Percentiles rank a stretch among this genome's conserved stretches.
Evolutionary conservation across 2,888 invertebrate species (phyloP).

Genomic region (Geotrupes spiniger): DNA sequence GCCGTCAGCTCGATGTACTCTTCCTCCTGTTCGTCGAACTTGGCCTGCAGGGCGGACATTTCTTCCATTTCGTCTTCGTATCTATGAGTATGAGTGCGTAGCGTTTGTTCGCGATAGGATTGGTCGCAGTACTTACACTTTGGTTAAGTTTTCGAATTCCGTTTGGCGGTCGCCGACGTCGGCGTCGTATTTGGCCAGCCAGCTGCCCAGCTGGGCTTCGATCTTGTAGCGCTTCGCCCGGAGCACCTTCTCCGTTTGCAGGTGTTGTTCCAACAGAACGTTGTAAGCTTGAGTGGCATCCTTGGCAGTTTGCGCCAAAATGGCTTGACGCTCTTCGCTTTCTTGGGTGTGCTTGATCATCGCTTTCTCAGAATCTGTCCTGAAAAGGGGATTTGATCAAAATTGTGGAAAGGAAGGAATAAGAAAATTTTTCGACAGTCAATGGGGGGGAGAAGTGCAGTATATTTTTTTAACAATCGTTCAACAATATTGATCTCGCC

Average conservation of each 20-base stretch:
- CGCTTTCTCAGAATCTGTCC: slow-evolving; percentile 40
- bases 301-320: slow-evolving; percentile 54
- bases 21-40: slow-evolving; percentile 55
- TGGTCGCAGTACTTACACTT: not conserved
- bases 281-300: slow-evolving; percentile 51
- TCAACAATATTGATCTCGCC: no score
- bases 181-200: slow-evolving; percentile 59
- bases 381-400: slow-evolving; percentile 11
- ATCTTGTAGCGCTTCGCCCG: slow-evolving; percentile 57
- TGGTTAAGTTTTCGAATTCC: slow-evolving; percentile 51
- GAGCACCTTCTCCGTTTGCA: slow-evolving; percentile 55
- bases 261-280: slow-evolving; percentile 49
- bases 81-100: slow-evolving; percentile 33
- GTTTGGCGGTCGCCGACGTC: slow-evolving; percentile 60
- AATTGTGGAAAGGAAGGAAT: not conserved
- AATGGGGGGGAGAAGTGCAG: no score
- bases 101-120: no score
- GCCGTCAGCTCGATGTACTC: slow-evolving; percentile 57
- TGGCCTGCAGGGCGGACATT: slow-evolving; percentile 51
- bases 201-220: slow-evolving; percentile 57
- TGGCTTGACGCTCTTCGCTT: slow-evolving; percentile 52
- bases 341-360: slow-evolving; percentile 55
- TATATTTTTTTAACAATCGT: no score
- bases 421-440: no score
- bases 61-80: slow-evolving; percentile 53